phyloP scores from a whole-genome alignment of 2,797 vertebrate genomes.

The Atherinosoma microstoma region DNA sequence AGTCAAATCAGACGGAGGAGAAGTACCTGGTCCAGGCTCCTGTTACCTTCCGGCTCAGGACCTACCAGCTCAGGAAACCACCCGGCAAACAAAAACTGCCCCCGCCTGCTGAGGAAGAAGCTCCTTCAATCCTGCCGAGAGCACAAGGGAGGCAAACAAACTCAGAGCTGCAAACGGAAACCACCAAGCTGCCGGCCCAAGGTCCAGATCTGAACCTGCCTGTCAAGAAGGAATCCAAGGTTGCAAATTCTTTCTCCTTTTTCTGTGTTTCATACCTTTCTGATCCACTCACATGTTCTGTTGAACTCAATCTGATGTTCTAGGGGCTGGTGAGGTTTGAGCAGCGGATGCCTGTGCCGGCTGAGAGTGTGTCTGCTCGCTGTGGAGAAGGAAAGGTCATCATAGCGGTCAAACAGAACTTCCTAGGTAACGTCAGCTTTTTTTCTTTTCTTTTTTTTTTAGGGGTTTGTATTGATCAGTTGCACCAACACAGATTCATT shows the following conservation, averaged over 20 bases:
- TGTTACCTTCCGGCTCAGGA: constrained; percentile 47
- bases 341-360: constrained; percentile 31
- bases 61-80: constrained; percentile 37
- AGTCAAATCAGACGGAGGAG: neutral
- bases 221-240: constrained; percentile 39
- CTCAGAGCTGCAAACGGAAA: constrained; percentile 5
- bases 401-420: constrained; percentile 72
- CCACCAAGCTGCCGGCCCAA: neutral
- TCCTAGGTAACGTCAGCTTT: constrained; percentile 66
- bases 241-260: neutral
- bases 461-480: constrained; percentile 19
- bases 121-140: neutral
- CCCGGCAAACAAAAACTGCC: neutral
- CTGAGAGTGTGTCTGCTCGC: constrained; percentile 51
- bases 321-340: constrained; percentile 48
- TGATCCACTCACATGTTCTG: neutral
- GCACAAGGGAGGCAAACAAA: neutral
- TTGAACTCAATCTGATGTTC: neutral
- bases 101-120: neutral
- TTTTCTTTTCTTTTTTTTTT: neutral
- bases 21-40: neutral
- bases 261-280: too few relatives aligned
- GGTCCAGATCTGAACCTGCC: constrained; percentile 40
- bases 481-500: constrained; percentile 2
- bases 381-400: constrained; percentile 62